Evolutionary conservation across 2,888 invertebrate species (phyloP), one percentile per base, ranked within the genome.

Genomic region (Tiphia femorata): DNA sequence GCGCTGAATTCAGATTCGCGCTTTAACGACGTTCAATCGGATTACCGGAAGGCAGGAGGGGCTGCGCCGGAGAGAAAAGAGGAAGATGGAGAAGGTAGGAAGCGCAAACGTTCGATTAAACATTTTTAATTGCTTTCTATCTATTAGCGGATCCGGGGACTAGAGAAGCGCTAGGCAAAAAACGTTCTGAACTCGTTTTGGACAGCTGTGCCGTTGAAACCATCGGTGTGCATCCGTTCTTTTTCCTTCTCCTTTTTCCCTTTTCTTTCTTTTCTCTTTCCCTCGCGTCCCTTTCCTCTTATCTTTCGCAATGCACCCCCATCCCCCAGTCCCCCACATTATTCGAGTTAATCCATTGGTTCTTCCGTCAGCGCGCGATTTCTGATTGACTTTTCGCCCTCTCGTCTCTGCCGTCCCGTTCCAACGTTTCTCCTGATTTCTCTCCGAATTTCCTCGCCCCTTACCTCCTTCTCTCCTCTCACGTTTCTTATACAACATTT

Each of bases 61-160:
- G 25, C 25, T 37, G 4, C 20, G 41, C 12, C 20, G 20, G 12
- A 41, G 20, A 14, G 8, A 2, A 2, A 40, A 12, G 40, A 20
- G 6, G 35, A 35, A 6, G 35, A 35, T 2, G 35, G 3, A 14
- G 12, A 14, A 3, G 35, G 14, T 2, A 14, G 17, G 7, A 30
- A 2, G 4, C n/a, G 17, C 14, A 41, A 14, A 14, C 10, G 41
- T 23, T 14, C 25, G 8, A 14, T 69, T 64, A 69, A 64, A 64
- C 69, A 68, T 67, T 68, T 70, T 70, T 70, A 69, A 70, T 70
- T 64, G 62, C 62, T 66, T 62, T 68, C 57, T 50, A 54, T 49
- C 61, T 56, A 66, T 68, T 64, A 68, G 50, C 58, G 53, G 50
- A 46, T 40, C 35, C 23, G 19, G 25, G 20, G 53, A 56, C 19